A percentile compares a stretch with the other conserved stretches of the same genome.
These are phyloP conservation scores for Eretmodus cyanostictus DNA, from an alignment of 2,113 vertebrate genomes.

Conservation along the genomic window DNA sequence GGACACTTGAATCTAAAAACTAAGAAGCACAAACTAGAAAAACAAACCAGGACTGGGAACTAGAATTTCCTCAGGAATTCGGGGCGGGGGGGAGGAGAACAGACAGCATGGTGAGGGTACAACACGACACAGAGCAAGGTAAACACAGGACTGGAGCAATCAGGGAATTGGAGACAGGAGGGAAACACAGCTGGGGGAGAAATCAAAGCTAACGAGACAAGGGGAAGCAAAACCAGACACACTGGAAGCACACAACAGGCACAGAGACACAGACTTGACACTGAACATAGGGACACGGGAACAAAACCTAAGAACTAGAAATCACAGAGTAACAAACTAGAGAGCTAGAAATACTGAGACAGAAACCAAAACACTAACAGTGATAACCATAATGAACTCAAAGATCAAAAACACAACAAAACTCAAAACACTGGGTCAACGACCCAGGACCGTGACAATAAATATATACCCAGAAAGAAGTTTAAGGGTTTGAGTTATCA, in stretches of 20 bases:
- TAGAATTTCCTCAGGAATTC: background rate
- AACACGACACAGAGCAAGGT: accelerated
- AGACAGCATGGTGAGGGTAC: background rate
- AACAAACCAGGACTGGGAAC: background rate
- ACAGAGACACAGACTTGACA: background rate
- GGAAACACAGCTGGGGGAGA: background rate
- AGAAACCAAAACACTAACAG: background rate
- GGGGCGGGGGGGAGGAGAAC: accelerated
- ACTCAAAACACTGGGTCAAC: background rate
- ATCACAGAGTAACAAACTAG: background rate
- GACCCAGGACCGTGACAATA: background rate
- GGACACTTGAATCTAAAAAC: background rate
- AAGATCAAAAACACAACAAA: background rate
- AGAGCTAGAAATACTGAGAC: background rate
- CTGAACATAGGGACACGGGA: accelerated
- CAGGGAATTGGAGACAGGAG: background rate
- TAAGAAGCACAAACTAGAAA: background rate
- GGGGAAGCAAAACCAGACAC: background rate
- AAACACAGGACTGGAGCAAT: background rate
- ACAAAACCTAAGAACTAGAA: background rate
- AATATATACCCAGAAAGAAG: background rate
- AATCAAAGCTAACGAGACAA: background rate
- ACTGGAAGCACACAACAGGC: background rate
- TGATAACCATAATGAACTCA: background rate
- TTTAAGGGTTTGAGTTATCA: background rate